Conservation (phyloP, 2,113 vertebrate genomes). For the Charadrius vociferus region DNA sequence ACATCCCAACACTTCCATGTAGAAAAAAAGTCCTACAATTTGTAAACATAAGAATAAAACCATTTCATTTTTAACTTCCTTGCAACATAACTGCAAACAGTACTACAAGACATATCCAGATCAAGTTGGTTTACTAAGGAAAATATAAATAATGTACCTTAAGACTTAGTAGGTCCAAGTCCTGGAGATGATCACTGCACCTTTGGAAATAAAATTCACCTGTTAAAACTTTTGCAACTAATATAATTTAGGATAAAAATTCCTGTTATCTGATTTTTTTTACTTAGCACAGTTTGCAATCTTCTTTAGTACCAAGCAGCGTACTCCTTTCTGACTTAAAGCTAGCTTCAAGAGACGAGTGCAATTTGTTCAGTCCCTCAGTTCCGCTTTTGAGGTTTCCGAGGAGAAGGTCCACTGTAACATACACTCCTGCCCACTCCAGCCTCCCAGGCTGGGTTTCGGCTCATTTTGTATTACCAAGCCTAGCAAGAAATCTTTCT, state of each 20-base stretch:
- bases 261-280: not conserved
- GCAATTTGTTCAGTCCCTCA: not conserved
- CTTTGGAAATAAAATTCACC: slow-evolving; percentile 18
- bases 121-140: not conserved
- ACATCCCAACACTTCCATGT: not conserved
- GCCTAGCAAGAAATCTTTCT: not conserved
- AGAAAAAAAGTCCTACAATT: not conserved
- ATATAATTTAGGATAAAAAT: not conserved
- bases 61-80: not conserved
- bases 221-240: not conserved
- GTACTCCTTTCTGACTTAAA: not conserved
- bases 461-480: not conserved
- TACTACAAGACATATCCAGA: not conserved
- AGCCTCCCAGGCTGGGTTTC: not conserved
- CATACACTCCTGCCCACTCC: not conserved
- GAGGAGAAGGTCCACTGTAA: not conserved
- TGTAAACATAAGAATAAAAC: not conserved
- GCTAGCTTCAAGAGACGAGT: not conserved
- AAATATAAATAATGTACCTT: slow-evolving; percentile 4
- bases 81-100: not conserved
- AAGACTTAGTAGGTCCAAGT: not conserved
- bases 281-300: not conserved
- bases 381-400: not conserved
- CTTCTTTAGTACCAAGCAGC: not conserved
- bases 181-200: not conserved